Conservation (phyloP, 2,113 vertebrate genomes). For the Cololabis saira region DNA sequence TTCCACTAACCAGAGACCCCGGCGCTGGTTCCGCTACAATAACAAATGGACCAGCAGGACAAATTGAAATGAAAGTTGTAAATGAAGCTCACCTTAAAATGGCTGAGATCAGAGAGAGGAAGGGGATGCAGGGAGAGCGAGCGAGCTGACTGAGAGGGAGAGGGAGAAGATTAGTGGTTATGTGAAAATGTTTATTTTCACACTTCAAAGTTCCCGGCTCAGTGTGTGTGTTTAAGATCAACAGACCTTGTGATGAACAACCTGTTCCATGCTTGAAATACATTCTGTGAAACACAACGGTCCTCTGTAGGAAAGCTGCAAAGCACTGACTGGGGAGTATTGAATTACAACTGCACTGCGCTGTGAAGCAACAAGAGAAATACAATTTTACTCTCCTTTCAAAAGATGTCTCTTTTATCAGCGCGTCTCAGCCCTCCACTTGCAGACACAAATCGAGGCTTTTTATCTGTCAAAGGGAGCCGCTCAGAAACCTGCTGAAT, state of each 20-base stretch:
- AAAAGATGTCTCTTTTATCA: slow-evolving; percentile 59
- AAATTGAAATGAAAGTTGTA: slow-evolving; percentile 83
- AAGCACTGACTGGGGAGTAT: slow-evolving; percentile 73
- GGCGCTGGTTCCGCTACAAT: slow-evolving; percentile 79
- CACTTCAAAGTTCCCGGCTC: slow-evolving; percentile 74
- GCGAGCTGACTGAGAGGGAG: slow-evolving; percentile 17
- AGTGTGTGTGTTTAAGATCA: slow-evolving; percentile 76
- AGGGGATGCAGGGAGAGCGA: not conserved
- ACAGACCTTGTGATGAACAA: slow-evolving; percentile 79
- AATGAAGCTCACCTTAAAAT: slow-evolving; percentile 75
- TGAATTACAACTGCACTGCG: slow-evolving; percentile 61
- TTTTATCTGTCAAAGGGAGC: slow-evolving; percentile 39
- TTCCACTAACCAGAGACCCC: slow-evolving; percentile 92
- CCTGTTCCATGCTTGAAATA: slow-evolving; percentile 75
- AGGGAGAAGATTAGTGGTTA: slow-evolving; percentile 68
- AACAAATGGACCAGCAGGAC: slow-evolving; percentile 79
- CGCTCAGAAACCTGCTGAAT: slow-evolving; percentile 45
- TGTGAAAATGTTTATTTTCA: slow-evolving; percentile 82
- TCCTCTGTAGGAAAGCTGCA: slow-evolving; percentile 67
- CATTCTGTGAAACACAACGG: slow-evolving; percentile 77
- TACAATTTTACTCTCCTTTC: slow-evolving; percentile 45
- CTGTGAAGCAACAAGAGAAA: slow-evolving; percentile 57
- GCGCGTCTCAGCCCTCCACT: slow-evolving; percentile 34
- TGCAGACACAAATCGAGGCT: slow-evolving; percentile 25
- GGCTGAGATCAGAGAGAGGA: slow-evolving; percentile 40